Percentiles rank a stretch among this genome's conserved stretches.
These are phyloP conservation scores for Drosophila mulleri DNA, from an alignment of 2,888 invertebrate genomes.

Conservation along the genomic window DNA sequence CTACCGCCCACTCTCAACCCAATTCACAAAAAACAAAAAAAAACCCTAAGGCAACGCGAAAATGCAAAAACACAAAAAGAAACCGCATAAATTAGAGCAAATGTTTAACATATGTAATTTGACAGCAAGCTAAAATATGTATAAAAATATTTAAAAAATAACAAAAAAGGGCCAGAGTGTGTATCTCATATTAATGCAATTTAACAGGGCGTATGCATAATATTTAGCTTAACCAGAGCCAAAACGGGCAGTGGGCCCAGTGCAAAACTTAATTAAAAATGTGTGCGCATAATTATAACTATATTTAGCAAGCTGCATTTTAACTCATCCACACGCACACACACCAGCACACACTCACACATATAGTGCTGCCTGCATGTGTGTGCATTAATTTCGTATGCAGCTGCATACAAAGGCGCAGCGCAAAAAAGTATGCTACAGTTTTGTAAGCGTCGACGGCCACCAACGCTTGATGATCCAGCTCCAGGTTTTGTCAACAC, in stretches of 20 bases:
- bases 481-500: slow-evolving; percentile 73
- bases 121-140: slow-evolving; percentile 26
- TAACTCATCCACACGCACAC: slow-evolving; percentile 33
- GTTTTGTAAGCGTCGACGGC: slow-evolving; percentile 63
- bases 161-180: not conserved
- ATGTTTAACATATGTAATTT: slow-evolving; percentile 73
- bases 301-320: slow-evolving; percentile 71
- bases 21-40: slow-evolving; percentile 29
- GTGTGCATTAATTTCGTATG: slow-evolving; percentile 73
- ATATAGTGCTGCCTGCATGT: slow-evolving; percentile 34
- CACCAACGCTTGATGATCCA: slow-evolving; percentile 68
- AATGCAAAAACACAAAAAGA: slow-evolving; percentile 24
- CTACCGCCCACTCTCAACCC: slow-evolving; percentile 25
- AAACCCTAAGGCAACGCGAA: slow-evolving; percentile 22
- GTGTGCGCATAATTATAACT: slow-evolving; percentile 80
- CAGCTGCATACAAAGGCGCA: slow-evolving; percentile 68
- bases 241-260: slow-evolving; percentile 48
- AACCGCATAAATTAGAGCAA: slow-evolving; percentile 56
- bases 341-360: slow-evolving; percentile 35
- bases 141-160: slow-evolving; percentile 11
- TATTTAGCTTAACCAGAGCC: slow-evolving; percentile 67
- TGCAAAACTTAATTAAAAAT: slow-evolving; percentile 79
- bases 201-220: slow-evolving; percentile 78
- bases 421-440: slow-evolving; percentile 68
- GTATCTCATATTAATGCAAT: slow-evolving; percentile 72